phyloP scores from a whole-genome alignment of 1,140 invertebrate genomes.

The Myzus persicae region DNA sequence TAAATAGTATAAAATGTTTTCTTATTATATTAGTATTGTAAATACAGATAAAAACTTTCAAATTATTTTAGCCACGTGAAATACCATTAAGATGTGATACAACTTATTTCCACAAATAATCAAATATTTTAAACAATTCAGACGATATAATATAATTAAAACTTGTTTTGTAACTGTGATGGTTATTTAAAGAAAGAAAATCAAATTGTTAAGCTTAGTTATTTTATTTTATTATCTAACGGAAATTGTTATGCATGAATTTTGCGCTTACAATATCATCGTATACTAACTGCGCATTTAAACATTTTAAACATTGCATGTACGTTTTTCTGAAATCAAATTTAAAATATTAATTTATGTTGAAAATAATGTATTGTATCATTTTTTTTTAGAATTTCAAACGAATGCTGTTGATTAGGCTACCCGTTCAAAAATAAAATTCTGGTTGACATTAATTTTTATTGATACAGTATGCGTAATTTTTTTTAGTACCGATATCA shows the following conservation, averaged over 20 bases:
- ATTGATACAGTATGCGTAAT: not conserved
- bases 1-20: not conserved
- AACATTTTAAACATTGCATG: no score
- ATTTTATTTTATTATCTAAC: not conserved
- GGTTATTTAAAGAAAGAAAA: not conserved
- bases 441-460: not conserved
- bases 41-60: not conserved
- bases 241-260: no score
- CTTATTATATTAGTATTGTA: not conserved
- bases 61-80: not conserved
- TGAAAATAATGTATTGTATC: not conserved
- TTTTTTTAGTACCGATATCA: not conserved
- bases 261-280: not conserved
- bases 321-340: not conserved
- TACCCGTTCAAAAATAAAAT: no score
- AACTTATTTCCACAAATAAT: not conserved
- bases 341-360: not conserved
- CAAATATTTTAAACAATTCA: not conserved
- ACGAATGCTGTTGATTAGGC: not conserved
- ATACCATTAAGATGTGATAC: not conserved
- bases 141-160: not conserved
- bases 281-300: not conserved
- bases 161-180: not conserved
- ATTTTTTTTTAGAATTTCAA: not conserved
- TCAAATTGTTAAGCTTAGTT: not conserved